Base-by-base conservation (phyloP, 2,113 vertebrate species). In the Euleptes europaea region DNA sequence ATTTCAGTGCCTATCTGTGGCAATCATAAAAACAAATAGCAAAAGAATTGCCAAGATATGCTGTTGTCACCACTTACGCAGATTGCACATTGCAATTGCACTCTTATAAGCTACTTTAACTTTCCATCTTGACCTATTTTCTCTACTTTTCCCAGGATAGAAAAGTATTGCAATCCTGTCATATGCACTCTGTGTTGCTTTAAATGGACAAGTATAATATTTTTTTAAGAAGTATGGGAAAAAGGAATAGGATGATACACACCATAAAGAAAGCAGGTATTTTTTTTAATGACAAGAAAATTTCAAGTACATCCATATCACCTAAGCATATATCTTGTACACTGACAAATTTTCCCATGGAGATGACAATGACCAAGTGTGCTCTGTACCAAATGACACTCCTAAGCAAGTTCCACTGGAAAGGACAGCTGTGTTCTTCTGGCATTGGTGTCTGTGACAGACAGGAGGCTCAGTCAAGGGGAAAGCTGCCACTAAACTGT, bases 61-160 rank as follows among this genome's bases (percentile, higher is more conserved):
- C 2, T 80, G 82, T 51, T 89, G 15, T 42, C 15, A 17, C 80
- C 10, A 42, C 3, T 88, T 90, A 78, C 54, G 21, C 9, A 54
- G 33, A 83, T 28, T 14, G n/a, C 47, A 87, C 83, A 83, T 51
- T 79, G 1, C 60, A 82, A 83, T 83, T 91, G 5, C 42, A 83
- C 5, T 72, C 33, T 60, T 75, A 54, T 74, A 79, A 84, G 17
- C 1, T 26, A 60, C 2, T 42, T 57, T 21, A 84, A 57, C 3
- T 80, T 94, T 63, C 44, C 15, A 79, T 33, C 7, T 84, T 1
- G 13, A 1, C 14, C 70, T 21, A 1, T 47, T 84, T 86, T 33
- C 28, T 31, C 0, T 0, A 1, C 70, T 85, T 88, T 86, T 79
- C n/a, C 26, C 17, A 21, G 40, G 0, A 35, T 14, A 71, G 76